These are phyloP conservation scores for Saccopteryx bilineata DNA, from an alignment of 2,113 vertebrate genomes.

Conservation along the genomic window DNA sequence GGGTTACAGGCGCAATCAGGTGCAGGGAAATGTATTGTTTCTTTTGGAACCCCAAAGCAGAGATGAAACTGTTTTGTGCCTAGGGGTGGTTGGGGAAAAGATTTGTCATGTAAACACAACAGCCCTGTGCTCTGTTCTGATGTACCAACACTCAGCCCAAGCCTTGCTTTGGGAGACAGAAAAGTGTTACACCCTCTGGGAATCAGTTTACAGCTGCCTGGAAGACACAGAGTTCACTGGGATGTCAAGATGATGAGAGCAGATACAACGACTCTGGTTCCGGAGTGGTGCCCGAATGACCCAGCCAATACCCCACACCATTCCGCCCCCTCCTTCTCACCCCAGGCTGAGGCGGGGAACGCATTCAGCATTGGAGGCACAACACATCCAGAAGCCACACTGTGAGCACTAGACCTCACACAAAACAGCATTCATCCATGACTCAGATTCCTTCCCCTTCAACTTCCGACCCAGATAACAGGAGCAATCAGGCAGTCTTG, in stretches of 20 bases:
- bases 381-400: background rate
- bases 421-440: background rate
- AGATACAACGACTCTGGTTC: background rate
- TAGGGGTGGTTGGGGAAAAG: background rate
- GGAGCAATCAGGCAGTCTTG: background rate
- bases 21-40: background rate
- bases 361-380: background rate
- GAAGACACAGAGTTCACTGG: background rate
- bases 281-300: background rate
- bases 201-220: background rate
- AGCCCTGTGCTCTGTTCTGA: background rate
- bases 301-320: background rate
- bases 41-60: background rate
- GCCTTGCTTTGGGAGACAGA: background rate
- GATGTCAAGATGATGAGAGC: background rate
- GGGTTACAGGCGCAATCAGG: background rate
- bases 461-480: conserved; percentile 34
- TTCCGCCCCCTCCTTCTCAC: background rate
- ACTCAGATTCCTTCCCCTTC: background rate
- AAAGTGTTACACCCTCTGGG: background rate
- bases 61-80: background rate
- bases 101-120: background rate
- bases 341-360: background rate
- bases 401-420: background rate
- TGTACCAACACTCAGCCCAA: background rate